phyloP scores from a whole-genome alignment of 2,888 invertebrate genomes.

The Latheticus oryzae region DNA sequence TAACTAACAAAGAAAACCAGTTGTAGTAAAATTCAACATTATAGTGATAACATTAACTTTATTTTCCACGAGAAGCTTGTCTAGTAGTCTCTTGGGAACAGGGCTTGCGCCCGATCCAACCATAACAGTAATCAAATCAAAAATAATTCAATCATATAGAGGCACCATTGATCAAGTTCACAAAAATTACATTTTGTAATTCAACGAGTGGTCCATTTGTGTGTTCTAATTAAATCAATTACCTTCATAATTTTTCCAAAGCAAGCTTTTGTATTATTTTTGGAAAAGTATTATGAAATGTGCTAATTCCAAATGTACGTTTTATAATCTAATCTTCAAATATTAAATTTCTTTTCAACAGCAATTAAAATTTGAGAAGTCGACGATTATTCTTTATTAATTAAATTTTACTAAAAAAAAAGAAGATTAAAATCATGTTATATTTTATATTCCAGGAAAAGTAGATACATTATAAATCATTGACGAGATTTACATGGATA shows the following conservation, averaged over 20 bases:
- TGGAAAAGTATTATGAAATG: slow-evolving; percentile 4
- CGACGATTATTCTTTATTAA: too few relatives aligned
- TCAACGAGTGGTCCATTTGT: slow-evolving; percentile 29
- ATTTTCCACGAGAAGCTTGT: too few relatives aligned
- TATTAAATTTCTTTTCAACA: neutral
- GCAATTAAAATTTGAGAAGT: too few relatives aligned
- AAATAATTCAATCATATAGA: slow-evolving; percentile 36
- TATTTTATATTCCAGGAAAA: slow-evolving; percentile 4
- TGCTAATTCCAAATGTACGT: too few relatives aligned
- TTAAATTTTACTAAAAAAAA: too few relatives aligned
- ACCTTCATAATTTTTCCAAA: slow-evolving; percentile 16
- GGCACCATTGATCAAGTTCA: slow-evolving; percentile 40
- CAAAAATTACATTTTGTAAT: slow-evolving; percentile 35
- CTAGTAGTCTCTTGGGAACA: slow-evolving; percentile 31
- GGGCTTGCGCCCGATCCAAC: slow-evolving; percentile 32
- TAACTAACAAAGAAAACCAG: too few relatives aligned
- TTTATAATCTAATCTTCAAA: too few relatives aligned
- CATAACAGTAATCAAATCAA: slow-evolving; percentile 41
- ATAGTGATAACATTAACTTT: too few relatives aligned
- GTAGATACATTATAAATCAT: slow-evolving; percentile 43
- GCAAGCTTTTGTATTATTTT: slow-evolving; percentile 11
- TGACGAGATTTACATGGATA: too few relatives aligned
- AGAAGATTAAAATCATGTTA: slow-evolving; percentile 3
- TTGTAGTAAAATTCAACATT: too few relatives aligned
- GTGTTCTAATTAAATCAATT: slow-evolving; percentile 33